A percentile compares a stretch with the other conserved stretches of the same genome.
phyloP scores from a whole-genome alignment of 2,797 vertebrate species.

The Atherinosoma microstoma region DNA sequence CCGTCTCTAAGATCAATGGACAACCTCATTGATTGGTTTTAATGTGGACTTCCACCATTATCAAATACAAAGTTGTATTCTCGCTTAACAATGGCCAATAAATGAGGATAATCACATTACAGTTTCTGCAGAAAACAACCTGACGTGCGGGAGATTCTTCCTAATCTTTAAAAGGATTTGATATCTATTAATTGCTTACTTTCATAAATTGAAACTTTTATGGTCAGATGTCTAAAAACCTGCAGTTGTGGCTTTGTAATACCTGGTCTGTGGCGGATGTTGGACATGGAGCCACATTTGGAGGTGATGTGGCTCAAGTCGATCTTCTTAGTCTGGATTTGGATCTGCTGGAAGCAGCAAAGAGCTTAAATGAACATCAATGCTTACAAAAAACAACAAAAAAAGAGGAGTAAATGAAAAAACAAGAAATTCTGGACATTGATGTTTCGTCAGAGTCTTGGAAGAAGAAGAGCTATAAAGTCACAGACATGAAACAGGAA shows the following conservation, averaged over 20 bases:
- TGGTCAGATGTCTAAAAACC: background rate
- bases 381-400: background rate
- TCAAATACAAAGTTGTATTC: no score
- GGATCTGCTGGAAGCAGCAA: conserved; percentile 79
- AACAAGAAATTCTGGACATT: background rate
- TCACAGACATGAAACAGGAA: background rate
- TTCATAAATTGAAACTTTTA: no score
- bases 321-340: conserved; percentile 95
- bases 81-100: no score
- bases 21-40: no score
- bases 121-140: no score
- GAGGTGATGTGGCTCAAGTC: conserved; percentile 93
- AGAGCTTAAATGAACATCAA: background rate
- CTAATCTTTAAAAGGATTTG: no score
- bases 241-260: conserved; percentile 21
- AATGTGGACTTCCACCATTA: no score
- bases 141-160: no score
- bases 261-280: conserved; percentile 94
- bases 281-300: conserved; percentile 94
- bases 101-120: background rate
- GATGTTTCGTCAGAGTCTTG: no score
- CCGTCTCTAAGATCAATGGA: background rate
- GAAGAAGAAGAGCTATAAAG: background rate
- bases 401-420: no score
- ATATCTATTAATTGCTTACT: no score